Evolutionary conservation across 1,140 invertebrate genomes (phyloP).

Genomic region (Plodia interpunctella): DNA sequence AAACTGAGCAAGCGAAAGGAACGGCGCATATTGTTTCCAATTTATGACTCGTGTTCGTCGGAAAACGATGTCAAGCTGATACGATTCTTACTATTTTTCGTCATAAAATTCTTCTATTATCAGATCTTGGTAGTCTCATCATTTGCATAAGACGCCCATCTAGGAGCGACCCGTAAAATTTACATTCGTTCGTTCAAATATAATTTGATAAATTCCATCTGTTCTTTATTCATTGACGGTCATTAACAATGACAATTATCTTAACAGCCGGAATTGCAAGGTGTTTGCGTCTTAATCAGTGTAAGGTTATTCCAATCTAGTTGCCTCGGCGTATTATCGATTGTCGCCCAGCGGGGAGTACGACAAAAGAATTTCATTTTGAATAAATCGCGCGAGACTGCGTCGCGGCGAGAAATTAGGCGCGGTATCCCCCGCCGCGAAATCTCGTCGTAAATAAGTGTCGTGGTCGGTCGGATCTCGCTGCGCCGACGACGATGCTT

Average conservation of each 20-base stretch:
- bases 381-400: constrained; percentile 70
- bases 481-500: constrained; percentile 37
- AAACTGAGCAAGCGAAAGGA: constrained; percentile 20
- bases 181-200: not conserved
- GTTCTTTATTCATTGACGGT: constrained; percentile 13
- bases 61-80: constrained; percentile 4
- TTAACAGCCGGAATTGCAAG: constrained; percentile 32
- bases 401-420: constrained; percentile 71
- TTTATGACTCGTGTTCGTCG: constrained; percentile 20
- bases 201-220: constrained; percentile 4
- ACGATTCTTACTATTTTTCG: constrained; percentile 5
- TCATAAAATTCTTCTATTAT: constrained; percentile 4
- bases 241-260: constrained; percentile 36
- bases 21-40: constrained; percentile 24
- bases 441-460: constrained; percentile 69
- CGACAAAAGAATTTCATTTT: constrained; percentile 64
- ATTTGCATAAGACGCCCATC: not conserved
- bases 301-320: constrained; percentile 50
- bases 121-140: constrained; percentile 5
- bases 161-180: not conserved
- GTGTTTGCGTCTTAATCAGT: constrained; percentile 59
- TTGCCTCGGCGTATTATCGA: constrained; percentile 54
- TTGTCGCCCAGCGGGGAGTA: constrained; percentile 57
- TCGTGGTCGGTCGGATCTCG: constrained; percentile 37
- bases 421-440: constrained; percentile 63